Percentiles rank a stretch among this genome's conserved stretches.
These are phyloP conservation scores for Diarsia rubi DNA, from an alignment of 2,888 invertebrate genomes.

Conservation along the genomic window DNA sequence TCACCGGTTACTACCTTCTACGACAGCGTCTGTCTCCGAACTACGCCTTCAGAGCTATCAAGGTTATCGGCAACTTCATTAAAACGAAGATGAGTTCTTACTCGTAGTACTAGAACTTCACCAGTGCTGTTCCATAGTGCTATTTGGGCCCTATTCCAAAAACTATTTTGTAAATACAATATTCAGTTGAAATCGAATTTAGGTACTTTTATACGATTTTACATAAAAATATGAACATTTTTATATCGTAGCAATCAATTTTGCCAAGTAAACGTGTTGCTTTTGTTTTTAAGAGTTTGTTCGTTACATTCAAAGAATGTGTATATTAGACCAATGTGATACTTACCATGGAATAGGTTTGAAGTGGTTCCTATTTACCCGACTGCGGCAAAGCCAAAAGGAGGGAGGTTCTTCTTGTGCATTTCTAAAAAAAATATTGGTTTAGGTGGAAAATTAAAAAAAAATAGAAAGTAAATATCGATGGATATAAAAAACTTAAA, in stretches of 20 bases:
- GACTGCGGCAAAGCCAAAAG: conserved; percentile 25
- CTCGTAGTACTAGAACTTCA: conserved; percentile 31
- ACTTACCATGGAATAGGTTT: conserved; percentile 53
- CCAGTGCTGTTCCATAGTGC: neutral
- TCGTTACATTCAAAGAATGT: conserved; percentile 43
- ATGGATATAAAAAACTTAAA: conserved; percentile 30
- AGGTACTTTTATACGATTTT: conserved; percentile 1
- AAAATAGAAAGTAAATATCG: neutral
- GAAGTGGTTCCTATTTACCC: conserved; percentile 60
- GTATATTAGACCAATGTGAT: conserved; percentile 59
- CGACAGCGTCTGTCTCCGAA: conserved; percentile 93
- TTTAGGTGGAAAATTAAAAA: conserved; percentile 23
- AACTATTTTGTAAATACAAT: conserved; percentile 4
- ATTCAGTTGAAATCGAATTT: conserved; percentile 1
- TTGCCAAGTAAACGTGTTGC: conserved; percentile 7
- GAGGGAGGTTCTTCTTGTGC: conserved; percentile 15
- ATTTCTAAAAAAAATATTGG: conserved; percentile 37
- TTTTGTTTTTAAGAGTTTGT: conserved; percentile 11
- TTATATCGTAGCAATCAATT: conserved; percentile 19
- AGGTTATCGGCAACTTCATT: conserved; percentile 93
- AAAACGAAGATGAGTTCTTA: conserved; percentile 91
- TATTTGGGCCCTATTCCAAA: conserved; percentile 18
- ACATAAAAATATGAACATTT: conserved; percentile 5
- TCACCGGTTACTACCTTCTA: conserved; percentile 93
- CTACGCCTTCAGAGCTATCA: conserved; percentile 93